phyloP scores from a whole-genome alignment of 1,140 invertebrate species.

The Hyles vespertilio region DNA sequence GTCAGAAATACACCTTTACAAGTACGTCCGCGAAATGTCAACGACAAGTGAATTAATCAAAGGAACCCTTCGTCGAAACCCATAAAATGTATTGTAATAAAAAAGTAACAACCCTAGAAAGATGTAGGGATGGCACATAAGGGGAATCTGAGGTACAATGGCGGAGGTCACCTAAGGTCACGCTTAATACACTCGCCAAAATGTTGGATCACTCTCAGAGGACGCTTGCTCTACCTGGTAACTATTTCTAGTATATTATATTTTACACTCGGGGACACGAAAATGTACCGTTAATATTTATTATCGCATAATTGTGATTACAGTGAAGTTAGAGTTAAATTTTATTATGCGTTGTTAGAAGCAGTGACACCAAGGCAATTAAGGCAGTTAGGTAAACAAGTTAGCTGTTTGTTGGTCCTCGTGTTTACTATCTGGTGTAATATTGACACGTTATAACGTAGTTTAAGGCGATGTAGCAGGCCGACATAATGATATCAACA shows the following conservation, averaged over 20 bases:
- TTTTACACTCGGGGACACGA: slow-evolving; percentile 12
- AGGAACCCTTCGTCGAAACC: slow-evolving; percentile 5
- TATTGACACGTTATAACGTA: no score
- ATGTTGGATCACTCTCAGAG: slow-evolving; percentile 30
- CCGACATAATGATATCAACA: no score
- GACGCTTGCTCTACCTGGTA: slow-evolving; percentile 20
- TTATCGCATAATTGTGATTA: not conserved
- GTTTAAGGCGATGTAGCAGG: no score
- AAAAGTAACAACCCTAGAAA: slow-evolving; percentile 3
- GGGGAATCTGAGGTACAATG: slow-evolving; percentile 14
- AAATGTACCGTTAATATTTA: not conserved
- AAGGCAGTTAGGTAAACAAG: no score
- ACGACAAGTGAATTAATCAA: slow-evolving; percentile 6
- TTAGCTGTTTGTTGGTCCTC: no score
- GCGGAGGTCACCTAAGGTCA: slow-evolving; percentile 17
- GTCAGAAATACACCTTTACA: no score
- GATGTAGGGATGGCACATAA: slow-evolving; percentile 5
- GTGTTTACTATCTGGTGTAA: no score
- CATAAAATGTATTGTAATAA: slow-evolving; percentile 12
- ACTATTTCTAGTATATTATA: not conserved
- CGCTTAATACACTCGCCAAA: slow-evolving; percentile 27
- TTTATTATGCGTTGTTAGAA: no score
- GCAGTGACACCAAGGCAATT: no score
- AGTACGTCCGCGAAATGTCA: not conserved
- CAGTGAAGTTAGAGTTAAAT: no score